Base-by-base conservation (phyloP, 2,797 vertebrate genomes). In the Acanthis flammea region DNA sequence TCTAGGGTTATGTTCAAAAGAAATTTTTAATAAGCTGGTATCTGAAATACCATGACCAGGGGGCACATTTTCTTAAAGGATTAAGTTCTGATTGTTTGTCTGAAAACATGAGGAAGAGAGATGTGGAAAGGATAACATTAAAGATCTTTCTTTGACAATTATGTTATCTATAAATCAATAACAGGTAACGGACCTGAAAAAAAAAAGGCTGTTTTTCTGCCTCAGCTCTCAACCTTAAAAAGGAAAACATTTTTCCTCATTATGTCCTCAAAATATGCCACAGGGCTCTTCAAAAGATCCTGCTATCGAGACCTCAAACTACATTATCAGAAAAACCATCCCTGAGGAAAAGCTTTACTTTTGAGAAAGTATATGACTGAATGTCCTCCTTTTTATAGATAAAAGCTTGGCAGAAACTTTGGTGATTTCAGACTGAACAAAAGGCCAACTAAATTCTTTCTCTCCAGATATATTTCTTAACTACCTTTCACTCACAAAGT, bases 391-490 rank as follows among this genome's bases (percentile, higher is more conserved):
- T 44, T 96, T 78, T 77, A 50, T 21, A 95, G 82, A 93, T 73
- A 95, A 97, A 93, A 51, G 25, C 51, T 83, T 68, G 58, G 82
- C 6, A 71, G 51, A n/a, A 94, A 19, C 63, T 76, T 73, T 58
- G 65, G 50, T 94, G 76, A 94, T 96, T 95, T 92, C 77, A 97
- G 95, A 75, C 42, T 62, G 39, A 90, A 96, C 75, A 91, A 78
- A 96, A 90, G 73, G 62, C 71, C 76, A 94, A 45, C 18, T 55
- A 87, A 90, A 92, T 94, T 84, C 15, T 62, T 95, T 83, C 91
- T 63, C 77, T 95, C 68, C 14, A 67, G 47, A 88, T 78, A 78
- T 78, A 88, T 95, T 95, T 91, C 93, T 96, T 96, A 94, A 96
- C 68, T 94, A 85, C 44, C 58, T 92, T 92, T 96, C 72, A 89